Percentiles rank a stretch among this genome's conserved stretches.
These are phyloP conservation scores for Nephrotoma flavescens DNA, from an alignment of 2,888 invertebrate genomes.

Conservation along the genomic window DNA sequence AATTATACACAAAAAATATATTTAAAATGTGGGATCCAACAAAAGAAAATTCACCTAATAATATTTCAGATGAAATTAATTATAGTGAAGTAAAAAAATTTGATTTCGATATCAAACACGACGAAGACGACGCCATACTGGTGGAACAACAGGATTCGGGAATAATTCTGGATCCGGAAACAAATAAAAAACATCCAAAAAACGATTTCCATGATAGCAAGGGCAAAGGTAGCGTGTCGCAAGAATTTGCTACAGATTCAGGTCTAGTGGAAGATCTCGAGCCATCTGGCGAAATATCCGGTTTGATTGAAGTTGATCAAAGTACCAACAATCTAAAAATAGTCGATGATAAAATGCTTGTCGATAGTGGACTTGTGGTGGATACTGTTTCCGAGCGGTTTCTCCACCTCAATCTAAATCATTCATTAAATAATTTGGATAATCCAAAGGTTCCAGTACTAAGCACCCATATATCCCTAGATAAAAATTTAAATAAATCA, in stretches of 20 bases:
- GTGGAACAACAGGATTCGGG: constrained; percentile 23
- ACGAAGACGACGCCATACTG: background rate
- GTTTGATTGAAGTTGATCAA: constrained; percentile 18
- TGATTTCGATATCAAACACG: background rate
- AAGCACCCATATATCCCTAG: constrained; percentile 3
- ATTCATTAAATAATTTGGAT: constrained; percentile 16
- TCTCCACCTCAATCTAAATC: constrained; percentile 38
- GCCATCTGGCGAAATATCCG: constrained; percentile 17
- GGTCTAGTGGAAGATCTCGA: background rate
- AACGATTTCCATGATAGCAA: background rate
- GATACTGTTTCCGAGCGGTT: constrained; percentile 42
- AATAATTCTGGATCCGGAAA: constrained; percentile 12
- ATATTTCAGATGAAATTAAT: constrained; percentile 1
- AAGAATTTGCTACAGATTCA: background rate
- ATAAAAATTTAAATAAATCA: constrained; percentile 8
- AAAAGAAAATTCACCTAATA: background rate
- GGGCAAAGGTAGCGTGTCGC: background rate
- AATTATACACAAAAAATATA: constrained; percentile 1
- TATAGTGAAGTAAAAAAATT: background rate
- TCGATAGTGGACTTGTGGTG: constrained; percentile 52
- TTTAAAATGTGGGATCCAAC: constrained; percentile 4
- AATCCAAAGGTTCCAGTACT: constrained; percentile 13
- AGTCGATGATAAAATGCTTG: constrained; percentile 31
- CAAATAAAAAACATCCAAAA: background rate
- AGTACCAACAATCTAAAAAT: constrained; percentile 10